These are phyloP conservation scores for Pandion haliaetus DNA, from an alignment of 2,113 vertebrate species.

Conservation along the genomic window DNA sequence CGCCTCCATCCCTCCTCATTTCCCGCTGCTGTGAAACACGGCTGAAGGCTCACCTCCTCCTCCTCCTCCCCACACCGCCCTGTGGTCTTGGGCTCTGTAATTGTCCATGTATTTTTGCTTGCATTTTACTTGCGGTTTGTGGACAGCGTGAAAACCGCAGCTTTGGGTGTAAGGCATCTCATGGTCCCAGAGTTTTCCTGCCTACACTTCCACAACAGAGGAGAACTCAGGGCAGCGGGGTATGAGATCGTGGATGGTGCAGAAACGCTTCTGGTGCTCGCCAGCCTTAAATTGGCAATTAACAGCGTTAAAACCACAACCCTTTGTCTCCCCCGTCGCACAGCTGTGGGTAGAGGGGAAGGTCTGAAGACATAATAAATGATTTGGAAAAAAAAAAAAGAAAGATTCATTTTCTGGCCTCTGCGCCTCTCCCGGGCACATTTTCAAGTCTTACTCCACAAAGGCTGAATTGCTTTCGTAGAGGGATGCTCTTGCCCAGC, in stretches of 20 bases:
- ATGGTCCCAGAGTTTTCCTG: not conserved
- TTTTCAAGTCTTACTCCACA: not conserved
- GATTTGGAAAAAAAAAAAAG: too few species aligned
- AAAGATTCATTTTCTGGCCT: not conserved
- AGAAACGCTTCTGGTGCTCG: fast-evolving
- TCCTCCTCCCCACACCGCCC: not conserved
- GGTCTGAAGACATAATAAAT: not conserved
- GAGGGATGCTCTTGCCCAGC: not conserved
- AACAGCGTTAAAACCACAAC: not conserved
- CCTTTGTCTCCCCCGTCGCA: too few species aligned
- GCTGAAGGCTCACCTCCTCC: not conserved
- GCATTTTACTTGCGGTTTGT: not conserved
- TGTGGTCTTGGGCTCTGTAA: not conserved
- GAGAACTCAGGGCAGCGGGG: too few species aligned
- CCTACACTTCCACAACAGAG: fast-evolving
- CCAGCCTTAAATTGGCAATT: not conserved
- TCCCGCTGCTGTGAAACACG: fast-evolving
- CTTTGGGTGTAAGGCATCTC: not conserved
- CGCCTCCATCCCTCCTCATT: not conserved
- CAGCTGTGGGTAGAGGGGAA: not conserved
- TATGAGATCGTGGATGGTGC: fast-evolving
- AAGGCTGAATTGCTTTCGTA: not conserved
- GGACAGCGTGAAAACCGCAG: fast-evolving
- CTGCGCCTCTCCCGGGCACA: not conserved
- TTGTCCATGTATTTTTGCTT: not conserved